Percentiles rank a stretch among this genome's conserved stretches.
Evolutionary conservation across 2,113 vertebrate species (phyloP).

Genomic region (Alethe diademata): DNA sequence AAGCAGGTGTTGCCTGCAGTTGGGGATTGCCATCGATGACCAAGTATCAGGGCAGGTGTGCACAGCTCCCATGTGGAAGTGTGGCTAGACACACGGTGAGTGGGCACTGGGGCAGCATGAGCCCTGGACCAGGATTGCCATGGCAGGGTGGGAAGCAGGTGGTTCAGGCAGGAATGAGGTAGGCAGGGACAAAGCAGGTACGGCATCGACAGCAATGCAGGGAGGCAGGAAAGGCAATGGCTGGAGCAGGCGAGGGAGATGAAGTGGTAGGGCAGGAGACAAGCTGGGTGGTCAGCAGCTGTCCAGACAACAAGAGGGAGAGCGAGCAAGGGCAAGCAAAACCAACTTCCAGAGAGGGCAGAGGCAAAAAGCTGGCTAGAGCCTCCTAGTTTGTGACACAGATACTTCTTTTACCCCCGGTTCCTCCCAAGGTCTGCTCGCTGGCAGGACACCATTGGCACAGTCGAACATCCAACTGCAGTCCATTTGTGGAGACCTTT

Average conservation of each 20-base stretch:
- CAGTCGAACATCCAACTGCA: rapidly evolving
- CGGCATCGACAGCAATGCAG: neutral
- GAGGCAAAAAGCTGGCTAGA: neutral
- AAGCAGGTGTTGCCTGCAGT: rapidly evolving
- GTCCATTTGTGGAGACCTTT: neutral
- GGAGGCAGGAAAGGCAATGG: neutral
- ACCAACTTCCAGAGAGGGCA: rapidly evolving
- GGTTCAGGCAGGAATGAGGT: neutral
- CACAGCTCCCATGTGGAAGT: rapidly evolving
- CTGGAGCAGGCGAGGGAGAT: neutral
- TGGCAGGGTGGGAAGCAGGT: neutral
- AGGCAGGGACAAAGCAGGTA: neutral
- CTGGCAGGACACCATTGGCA: neutral
- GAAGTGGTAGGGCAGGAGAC: neutral
- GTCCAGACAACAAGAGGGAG: neutral
- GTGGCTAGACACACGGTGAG: rapidly evolving
- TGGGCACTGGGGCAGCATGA: neutral
- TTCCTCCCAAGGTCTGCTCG: neutral
- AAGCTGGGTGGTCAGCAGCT: neutral
- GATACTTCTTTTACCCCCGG: rapidly evolving
- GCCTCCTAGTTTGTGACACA: rapidly evolving
- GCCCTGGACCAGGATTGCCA: neutral
- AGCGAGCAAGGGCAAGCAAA: rapidly evolving
- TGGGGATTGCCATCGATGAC: rapidly evolving
- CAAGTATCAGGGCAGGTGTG: rapidly evolving